Percentiles rank a stretch among this genome's conserved stretches.
These are phyloP conservation scores for Allygus modestus DNA, from an alignment of 2,888 invertebrate species.

Conservation along the genomic window DNA sequence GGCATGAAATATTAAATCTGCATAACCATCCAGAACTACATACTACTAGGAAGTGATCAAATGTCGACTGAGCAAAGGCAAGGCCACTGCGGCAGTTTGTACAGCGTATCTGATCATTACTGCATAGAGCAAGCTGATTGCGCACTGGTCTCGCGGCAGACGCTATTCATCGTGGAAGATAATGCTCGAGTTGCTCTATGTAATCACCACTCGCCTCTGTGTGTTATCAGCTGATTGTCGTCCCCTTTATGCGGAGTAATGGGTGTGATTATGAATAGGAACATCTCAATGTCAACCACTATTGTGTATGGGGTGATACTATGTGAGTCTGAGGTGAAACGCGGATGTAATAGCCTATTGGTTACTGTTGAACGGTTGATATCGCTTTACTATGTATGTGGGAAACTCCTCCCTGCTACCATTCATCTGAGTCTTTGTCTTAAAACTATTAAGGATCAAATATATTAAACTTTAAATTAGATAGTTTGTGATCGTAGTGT, in stretches of 20 bases:
- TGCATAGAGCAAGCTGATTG: not conserved
- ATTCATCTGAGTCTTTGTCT: too few relatives aligned
- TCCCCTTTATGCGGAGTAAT: not conserved
- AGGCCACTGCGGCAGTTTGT: not conserved
- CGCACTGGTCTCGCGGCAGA: not conserved
- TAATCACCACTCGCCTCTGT: conserved; percentile 5
- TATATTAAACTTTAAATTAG: too few relatives aligned
- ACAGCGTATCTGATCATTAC: conserved; percentile 9
- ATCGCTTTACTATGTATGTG: too few relatives aligned
- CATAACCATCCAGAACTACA: too few relatives aligned
- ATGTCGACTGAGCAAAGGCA: too few relatives aligned
- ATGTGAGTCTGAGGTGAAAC: not conserved
- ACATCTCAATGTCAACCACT: conserved; percentile 26
- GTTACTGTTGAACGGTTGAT: too few relatives aligned
- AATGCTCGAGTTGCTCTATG: not conserved
- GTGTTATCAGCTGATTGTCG: conserved; percentile 26
- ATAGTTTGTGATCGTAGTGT: too few relatives aligned
- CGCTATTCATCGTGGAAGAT: conserved; percentile 28
- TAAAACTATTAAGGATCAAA: too few relatives aligned
- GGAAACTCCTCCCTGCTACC: too few relatives aligned
- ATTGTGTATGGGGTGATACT: conserved; percentile 10
- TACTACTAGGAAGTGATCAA: too few relatives aligned
- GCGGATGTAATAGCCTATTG: conserved; percentile 18
- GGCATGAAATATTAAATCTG: too few relatives aligned
- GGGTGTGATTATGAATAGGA: conserved; percentile 9